phyloP scores from a whole-genome alignment of 2,888 invertebrate genomes.

The Blera fallax region DNA sequence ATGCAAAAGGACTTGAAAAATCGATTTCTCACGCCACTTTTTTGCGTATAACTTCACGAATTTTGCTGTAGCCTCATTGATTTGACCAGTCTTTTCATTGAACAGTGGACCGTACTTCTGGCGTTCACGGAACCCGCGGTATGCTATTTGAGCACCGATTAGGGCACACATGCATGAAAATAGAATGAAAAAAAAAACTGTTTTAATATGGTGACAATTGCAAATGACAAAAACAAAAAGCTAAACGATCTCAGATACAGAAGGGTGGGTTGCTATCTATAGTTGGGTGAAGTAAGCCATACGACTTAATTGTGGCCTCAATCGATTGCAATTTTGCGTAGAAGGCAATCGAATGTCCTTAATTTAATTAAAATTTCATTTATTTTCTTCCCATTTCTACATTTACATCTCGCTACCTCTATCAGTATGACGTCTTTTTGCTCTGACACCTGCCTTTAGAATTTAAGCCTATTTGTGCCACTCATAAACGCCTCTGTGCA shows the following conservation, averaged over 20 bases:
- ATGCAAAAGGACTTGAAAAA: slow-evolving; percentile 91
- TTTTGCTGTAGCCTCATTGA: slow-evolving; percentile 87
- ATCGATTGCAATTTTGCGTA: slow-evolving; percentile 15
- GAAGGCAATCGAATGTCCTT: slow-evolving; percentile 75
- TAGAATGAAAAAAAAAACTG: slow-evolving; percentile 1
- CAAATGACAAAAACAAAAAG: neutral
- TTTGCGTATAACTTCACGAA: slow-evolving; percentile 89
- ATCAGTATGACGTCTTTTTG: slow-evolving; percentile 8
- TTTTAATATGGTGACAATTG: slow-evolving; percentile 19
- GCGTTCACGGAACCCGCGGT: slow-evolving; percentile 87
- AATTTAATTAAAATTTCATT: slow-evolving; percentile 82
- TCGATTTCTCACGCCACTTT: slow-evolving; percentile 91
- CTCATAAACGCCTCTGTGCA: neutral
- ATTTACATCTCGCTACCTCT: slow-evolving; percentile 75
- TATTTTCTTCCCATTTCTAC: slow-evolving; percentile 77
- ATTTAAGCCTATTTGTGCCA: slow-evolving; percentile 27
- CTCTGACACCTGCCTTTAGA: slow-evolving; percentile 10
- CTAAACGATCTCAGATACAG: neutral
- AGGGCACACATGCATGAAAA: slow-evolving; percentile 31
- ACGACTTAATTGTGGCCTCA: slow-evolving; percentile 23
- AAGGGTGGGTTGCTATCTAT: neutral
- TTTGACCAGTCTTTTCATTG: slow-evolving; percentile 85
- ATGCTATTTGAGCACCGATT: slow-evolving; percentile 82
- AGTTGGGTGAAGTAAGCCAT: slow-evolving; percentile 16
- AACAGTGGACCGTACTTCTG: slow-evolving; percentile 86